These are phyloP conservation scores for Pandion haliaetus DNA, from an alignment of 2,113 vertebrate species.

Conservation along the genomic window DNA sequence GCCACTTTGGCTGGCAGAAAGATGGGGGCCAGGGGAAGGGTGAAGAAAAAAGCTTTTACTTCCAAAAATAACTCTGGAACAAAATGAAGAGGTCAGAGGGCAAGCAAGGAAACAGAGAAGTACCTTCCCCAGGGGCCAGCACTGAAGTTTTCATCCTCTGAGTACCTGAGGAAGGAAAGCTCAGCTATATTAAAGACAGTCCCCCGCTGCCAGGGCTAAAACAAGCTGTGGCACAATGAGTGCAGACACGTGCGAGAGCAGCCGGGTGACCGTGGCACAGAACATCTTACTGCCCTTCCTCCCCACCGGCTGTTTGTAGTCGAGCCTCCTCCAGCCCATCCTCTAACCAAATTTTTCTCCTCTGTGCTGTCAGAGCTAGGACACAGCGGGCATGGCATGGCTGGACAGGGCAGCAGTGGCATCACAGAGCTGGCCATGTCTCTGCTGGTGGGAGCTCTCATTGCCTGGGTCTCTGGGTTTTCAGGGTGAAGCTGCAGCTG, in stretches of 20 bases:
- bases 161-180: not conserved
- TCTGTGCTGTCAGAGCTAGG: accelerated
- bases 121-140: not conserved
- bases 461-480: too few relatives aligned
- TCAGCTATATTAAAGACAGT: not conserved
- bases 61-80: conserved; percentile 55
- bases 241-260: not conserved
- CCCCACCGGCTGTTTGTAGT: accelerated
- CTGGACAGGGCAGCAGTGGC: not conserved
- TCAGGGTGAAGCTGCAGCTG: not conserved
- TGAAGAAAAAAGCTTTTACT: conserved; percentile 55
- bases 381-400: accelerated
- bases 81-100: conserved; percentile 3
- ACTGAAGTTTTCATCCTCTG: not conserved
- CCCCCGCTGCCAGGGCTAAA: not conserved
- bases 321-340: not conserved
- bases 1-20: conserved; percentile 53
- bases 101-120: not conserved
- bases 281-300: not conserved
- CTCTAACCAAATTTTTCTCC: not conserved
- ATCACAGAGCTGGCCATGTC: accelerated
- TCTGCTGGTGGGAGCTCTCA: not conserved
- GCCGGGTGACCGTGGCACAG: not conserved
- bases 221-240: accelerated
- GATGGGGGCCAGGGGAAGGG: not conserved